Base-by-base conservation (phyloP, 2,113 vertebrate species). In the Ophthalmolycus amberensis region DNA sequence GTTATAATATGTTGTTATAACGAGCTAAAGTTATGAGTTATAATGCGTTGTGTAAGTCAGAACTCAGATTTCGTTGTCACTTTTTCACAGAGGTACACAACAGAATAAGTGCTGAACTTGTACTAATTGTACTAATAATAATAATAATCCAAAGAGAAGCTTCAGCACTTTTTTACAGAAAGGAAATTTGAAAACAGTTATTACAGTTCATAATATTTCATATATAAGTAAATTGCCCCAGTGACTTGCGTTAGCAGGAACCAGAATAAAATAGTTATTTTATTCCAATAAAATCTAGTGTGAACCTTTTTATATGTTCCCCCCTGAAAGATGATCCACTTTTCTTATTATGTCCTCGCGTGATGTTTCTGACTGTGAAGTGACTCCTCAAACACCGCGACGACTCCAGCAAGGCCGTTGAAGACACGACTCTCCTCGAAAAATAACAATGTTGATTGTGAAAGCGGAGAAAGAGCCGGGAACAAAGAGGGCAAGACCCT, bases 321-420 rank as follows among this genome's bases (percentile, higher is more conserved):
- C 54, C 42, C 58, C 34, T 67, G 72, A 76, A 81, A 83, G 68
- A 80, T 56, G 50, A 64, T 75, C 69, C 59, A 44, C 38, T 44
- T 77, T 18, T 83, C 29, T 70, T 6, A 80, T 40, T 46, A 40
- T 75, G 56, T 80, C 48, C 25, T 66, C 11, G 9, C 42, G 54
- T 32, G 64, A 79, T 66, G 44, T 68, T 4, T 78, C 73, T 44
- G 66, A 58, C 64, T 78, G 46, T 67, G 59, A 69, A 79, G 85
- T 59, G 73, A 59, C 29, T 71, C 62, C 58, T 82, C 27, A 78
- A 74, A 71, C 18, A 46, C 37, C 3, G 8, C 11, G 67, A 79
- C 3, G 27, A 72, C 8, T 50, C 44, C 71, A 25, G 62, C 65
- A 52, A 62, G 67, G 25, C 25, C 25, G 25, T 25, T 25, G 25